These are phyloP conservation scores for Nematolebias whitei DNA, from an alignment of 2,113 vertebrate genomes.

Conservation along the genomic window DNA sequence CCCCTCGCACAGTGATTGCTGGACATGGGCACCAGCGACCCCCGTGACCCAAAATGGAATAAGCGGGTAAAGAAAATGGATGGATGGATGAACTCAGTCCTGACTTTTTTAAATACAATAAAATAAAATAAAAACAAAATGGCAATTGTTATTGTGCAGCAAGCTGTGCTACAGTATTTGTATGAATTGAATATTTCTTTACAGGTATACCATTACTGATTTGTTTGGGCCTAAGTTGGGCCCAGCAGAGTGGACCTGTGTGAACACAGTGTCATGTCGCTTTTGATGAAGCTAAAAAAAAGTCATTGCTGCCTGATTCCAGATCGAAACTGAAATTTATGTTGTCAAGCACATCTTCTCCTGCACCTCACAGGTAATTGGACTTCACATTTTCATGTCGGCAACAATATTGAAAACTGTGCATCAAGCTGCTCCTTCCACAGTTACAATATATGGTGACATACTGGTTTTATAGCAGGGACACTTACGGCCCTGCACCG, in stretches of 20 bases:
- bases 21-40: too few species aligned
- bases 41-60: too few species aligned
- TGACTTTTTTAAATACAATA: too few species aligned
- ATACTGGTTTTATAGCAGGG: not conserved
- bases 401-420: slow-evolving; percentile 2
- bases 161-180: too few species aligned
- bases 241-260: not conserved
- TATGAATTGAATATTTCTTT: too few species aligned
- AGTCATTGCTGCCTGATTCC: not conserved
- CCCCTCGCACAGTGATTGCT: too few species aligned
- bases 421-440: not conserved
- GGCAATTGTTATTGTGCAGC: too few species aligned
- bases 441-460: not conserved
- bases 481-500: not conserved
- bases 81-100: too few species aligned
- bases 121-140: too few species aligned
- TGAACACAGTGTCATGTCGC: not conserved
- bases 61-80: too few species aligned
- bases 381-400: not conserved
- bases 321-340: slow-evolving; percentile 1
- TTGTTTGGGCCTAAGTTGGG: too few species aligned
- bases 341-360: not conserved
- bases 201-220: too few species aligned
- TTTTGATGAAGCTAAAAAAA: not conserved
- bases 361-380: not conserved